A percentile compares a stretch with the other conserved stretches of the same genome.
These are phyloP conservation scores for Lathronympha strigana DNA, from an alignment of 2,888 invertebrate genomes.

Conservation along the genomic window DNA sequence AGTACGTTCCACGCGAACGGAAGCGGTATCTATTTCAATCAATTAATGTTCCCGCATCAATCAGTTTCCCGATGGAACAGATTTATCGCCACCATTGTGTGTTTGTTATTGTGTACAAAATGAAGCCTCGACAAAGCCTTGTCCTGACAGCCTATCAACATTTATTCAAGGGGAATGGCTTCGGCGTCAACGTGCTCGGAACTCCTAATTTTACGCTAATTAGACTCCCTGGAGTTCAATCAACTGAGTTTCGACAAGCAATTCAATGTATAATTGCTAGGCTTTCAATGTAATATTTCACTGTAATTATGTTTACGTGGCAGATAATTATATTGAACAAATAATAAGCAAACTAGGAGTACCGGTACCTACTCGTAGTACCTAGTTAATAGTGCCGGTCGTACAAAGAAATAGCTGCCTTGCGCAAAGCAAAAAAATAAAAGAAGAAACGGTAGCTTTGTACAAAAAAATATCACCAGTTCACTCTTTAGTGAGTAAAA, in stretches of 20 bases:
- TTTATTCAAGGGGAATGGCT: conserved; percentile 65
- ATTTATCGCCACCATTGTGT: conserved; percentile 32
- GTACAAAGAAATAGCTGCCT: too few relatives aligned
- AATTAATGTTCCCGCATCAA: conserved; percentile 34
- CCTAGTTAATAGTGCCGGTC: too few relatives aligned
- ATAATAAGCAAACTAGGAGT: too few relatives aligned
- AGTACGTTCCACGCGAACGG: not conserved
- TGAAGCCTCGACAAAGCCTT: conserved; percentile 54
- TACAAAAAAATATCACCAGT: too few relatives aligned
- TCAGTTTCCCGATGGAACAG: conserved; percentile 31
- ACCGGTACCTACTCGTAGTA: too few relatives aligned
- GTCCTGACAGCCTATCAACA: conserved; percentile 64
- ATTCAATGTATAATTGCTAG: conserved; percentile 15
- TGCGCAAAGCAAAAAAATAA: too few relatives aligned
- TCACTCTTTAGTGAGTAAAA: too few relatives aligned
- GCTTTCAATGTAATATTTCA: not conserved
- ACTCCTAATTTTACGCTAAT: conserved; percentile 60
- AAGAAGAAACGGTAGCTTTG: too few relatives aligned
- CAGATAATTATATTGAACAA: not conserved
- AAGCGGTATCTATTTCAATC: conserved; percentile 23
- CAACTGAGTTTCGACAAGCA: conserved; percentile 47
- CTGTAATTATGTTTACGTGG: not conserved
- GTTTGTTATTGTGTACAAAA: conserved; percentile 37
- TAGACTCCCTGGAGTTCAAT: conserved; percentile 52
- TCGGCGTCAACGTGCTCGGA: conserved; percentile 51